Base-by-base conservation (phyloP, 1,140 invertebrate species). In the Pogonognathellus flavescens region DNA sequence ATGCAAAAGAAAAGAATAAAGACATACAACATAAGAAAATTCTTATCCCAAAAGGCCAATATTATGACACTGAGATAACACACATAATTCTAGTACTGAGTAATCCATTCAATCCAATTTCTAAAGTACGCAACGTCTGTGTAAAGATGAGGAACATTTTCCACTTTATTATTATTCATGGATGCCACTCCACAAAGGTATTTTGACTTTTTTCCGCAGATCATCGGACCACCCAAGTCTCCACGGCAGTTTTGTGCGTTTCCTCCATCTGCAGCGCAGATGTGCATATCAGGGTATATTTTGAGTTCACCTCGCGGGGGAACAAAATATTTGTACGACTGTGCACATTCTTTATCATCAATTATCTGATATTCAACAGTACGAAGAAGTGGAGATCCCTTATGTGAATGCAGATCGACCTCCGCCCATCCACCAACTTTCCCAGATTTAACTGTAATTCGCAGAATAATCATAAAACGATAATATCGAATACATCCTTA, bases 1-100 rank as follows among this genome's bases (percentile, higher is more conserved):
- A 10, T 7, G 14, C 7, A 16, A 0, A 6, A 57, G 13, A 7
- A 59, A 14, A 59, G 10, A 72, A 16, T 13, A 41, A 72, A 16
- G 9, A 72, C n/a, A 25, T 22, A 22, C 18, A 18, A 62, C 18
- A 62, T 0, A 62, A 22, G 6, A 20, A 55, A 55, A 55, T 55
- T 55, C 11, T 16, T n/a, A n/a, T n/a, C n/a, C n/a, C n/a, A n/a
- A n/a, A n/a, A n/a, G n/a, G n/a, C n/a, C n/a, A n/a, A n/a, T n/a
- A n/a, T n/a, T n/a, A n/a, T n/a, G n/a, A n/a, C n/a, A n/a, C n/a
- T n/a, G n/a, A n/a, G n/a, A n/a, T n/a, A n/a, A n/a, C n/a, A n/a
- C n/a, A n/a, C n/a, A n/a, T n/a, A n/a, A n/a, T n/a, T 14, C 25
- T 66, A 25, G 62, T 81, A 81, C 80, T 81, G 80, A 11, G 50